Conservation (phyloP, 2,888 invertebrate species). For the Tetranychus truncatus region DNA sequence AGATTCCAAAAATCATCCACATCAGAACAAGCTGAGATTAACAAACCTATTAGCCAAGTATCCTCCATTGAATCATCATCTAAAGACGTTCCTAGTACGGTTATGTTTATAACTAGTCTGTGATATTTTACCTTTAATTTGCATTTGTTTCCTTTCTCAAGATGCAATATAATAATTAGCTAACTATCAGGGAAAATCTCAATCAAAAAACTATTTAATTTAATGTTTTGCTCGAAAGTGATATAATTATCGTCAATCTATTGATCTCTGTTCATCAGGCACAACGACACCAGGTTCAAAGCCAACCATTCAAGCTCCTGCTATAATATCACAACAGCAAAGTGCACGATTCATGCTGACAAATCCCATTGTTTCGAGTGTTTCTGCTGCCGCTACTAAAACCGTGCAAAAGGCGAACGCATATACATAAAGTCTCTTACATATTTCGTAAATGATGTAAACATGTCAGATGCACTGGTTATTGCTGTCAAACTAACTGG, state of each 20-base stretch:
- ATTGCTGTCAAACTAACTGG: conserved; percentile 13
- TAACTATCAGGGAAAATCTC: too few species aligned
- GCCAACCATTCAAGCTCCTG: not conserved
- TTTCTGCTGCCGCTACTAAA: not conserved
- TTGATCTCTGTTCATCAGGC: not conserved
- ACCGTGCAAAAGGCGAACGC: too few species aligned
- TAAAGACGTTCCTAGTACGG: conserved; percentile 14
- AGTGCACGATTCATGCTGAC: conserved; percentile 6
- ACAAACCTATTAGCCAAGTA: not conserved
- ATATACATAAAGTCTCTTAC: too few species aligned
- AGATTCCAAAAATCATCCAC: conserved; percentile 18
- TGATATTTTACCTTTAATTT: not conserved
- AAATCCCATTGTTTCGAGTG: not conserved
- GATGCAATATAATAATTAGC: not conserved
- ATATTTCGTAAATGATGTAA: conserved; percentile 17
- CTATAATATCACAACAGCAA: not conserved
- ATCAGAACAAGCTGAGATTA: conserved; percentile 19
- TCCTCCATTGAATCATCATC: conserved; percentile 7
- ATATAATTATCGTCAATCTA: not conserved
- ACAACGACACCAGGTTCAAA: not conserved
- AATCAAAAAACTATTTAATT: not conserved
- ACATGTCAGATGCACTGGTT: conserved; percentile 19
- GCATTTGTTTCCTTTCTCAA: not conserved
- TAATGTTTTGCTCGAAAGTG: not conserved
- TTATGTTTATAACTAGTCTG: conserved; percentile 14